phyloP scores from a whole-genome alignment of 2,113 vertebrate species.

The Chionomys nivalis region DNA sequence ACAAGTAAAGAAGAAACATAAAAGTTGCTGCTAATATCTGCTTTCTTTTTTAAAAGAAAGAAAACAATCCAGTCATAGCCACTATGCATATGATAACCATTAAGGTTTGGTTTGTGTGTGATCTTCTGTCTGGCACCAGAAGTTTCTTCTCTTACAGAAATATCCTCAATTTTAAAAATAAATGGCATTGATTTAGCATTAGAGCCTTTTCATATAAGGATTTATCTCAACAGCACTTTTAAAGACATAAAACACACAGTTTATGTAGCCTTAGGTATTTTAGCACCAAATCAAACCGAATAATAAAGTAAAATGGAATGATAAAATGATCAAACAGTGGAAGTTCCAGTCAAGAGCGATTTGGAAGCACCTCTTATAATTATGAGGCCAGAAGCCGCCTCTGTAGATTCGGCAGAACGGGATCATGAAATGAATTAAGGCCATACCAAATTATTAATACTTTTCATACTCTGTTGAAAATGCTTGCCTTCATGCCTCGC shows the following conservation, averaged over 20 bases:
- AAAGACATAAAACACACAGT: slow-evolving; percentile 85
- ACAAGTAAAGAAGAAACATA: background rate
- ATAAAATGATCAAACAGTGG: slow-evolving; percentile 82
- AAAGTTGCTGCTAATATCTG: background rate
- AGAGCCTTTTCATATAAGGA: slow-evolving; percentile 79
- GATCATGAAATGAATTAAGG: slow-evolving; percentile 81
- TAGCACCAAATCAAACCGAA: slow-evolving; percentile 87
- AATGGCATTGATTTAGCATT: slow-evolving; percentile 84
- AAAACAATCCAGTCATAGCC: background rate
- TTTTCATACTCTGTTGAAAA: slow-evolving; percentile 64
- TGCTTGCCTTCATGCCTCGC: slow-evolving; percentile 48
- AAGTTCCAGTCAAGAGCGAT: slow-evolving; percentile 83
- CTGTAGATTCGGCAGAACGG: slow-evolving; percentile 79
- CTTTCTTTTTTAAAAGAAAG: background rate
- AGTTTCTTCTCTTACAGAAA: slow-evolving; percentile 36
- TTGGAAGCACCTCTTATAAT: slow-evolving; percentile 84
- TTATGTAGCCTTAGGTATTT: slow-evolving; percentile 85
- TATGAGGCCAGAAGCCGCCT: slow-evolving; percentile 83
- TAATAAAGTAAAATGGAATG: slow-evolving; percentile 87
- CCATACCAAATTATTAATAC: slow-evolving; percentile 80
- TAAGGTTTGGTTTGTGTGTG: background rate
- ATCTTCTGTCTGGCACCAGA: background rate
- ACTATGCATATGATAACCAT: fast-evolving
- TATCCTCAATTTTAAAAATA: slow-evolving; percentile 81
- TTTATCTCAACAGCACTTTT: slow-evolving; percentile 86